A percentile compares a stretch with the other conserved stretches of the same genome.
Conservation (phyloP, 2,888 invertebrate genomes). For the Lithophane leautieri region DNA sequence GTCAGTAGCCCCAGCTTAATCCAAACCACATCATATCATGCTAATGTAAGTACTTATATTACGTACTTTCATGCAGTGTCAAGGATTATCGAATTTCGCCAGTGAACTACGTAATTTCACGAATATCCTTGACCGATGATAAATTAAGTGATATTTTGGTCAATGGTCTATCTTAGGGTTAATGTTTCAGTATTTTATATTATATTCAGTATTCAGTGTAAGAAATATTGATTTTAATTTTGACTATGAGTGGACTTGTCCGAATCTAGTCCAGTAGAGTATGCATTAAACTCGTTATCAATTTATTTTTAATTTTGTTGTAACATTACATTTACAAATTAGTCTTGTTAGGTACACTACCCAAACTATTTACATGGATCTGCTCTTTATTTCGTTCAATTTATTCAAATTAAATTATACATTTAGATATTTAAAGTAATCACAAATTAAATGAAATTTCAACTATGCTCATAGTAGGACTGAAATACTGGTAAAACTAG, state of each 20-base stretch:
- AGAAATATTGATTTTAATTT: slow-evolving; percentile 12
- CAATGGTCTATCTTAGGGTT: no score
- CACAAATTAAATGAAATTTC: not conserved
- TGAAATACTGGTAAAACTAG: not conserved
- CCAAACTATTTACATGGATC: not conserved
- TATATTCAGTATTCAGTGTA: slow-evolving; percentile 4
- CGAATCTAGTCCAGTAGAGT: not conserved
- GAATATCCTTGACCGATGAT: slow-evolving; percentile 56
- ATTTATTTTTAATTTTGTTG: slow-evolving; percentile 30
- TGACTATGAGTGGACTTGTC: not conserved
- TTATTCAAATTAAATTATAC: not conserved
- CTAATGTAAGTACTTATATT: slow-evolving; percentile 93
- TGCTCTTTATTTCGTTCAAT: not conserved
- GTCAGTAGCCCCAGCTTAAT: slow-evolving; percentile 79
- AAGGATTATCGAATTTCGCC: slow-evolving; percentile 78
- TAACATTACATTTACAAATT: slow-evolving; percentile 3
- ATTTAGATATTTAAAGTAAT: not conserved
- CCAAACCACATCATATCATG: slow-evolving; percentile 93
- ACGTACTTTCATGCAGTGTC: slow-evolving; percentile 74
- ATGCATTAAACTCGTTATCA: not conserved
- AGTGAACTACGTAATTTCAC: slow-evolving; percentile 68
- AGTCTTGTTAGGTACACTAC: not conserved
- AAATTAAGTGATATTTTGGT: slow-evolving; percentile 2
- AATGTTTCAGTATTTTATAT: no score
- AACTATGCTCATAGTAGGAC: slow-evolving; percentile 4